A percentile compares a stretch with the other conserved stretches of the same genome.
Conservation (phyloP, 2,888 invertebrate genomes). For the Subacronicta megacephala region DNA sequence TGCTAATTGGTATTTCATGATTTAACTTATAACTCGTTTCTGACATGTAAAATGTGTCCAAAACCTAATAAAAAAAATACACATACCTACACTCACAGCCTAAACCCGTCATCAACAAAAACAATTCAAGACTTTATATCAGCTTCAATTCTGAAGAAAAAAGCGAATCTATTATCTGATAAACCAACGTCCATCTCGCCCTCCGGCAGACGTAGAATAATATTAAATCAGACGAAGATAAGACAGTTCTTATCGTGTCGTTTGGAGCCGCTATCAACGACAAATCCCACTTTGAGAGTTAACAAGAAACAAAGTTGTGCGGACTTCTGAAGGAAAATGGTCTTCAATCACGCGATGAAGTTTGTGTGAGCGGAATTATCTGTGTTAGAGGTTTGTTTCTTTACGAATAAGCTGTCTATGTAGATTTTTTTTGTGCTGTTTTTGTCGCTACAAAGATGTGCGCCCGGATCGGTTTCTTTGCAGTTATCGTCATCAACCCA, state of each 20-base stretch:
- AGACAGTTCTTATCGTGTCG: constrained; percentile 54
- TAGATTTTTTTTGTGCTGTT: neutral
- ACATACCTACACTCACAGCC: no score
- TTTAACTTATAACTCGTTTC: no score
- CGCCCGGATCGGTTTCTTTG: neutral
- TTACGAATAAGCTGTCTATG: constrained; percentile 18
- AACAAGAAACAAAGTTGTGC: constrained; percentile 55
- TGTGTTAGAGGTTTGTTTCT: constrained; percentile 27
- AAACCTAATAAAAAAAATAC: no score
- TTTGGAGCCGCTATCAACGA: constrained; percentile 48
- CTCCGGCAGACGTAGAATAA: constrained; percentile 47
- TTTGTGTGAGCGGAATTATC: constrained; percentile 39
- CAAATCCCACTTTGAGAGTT: constrained; percentile 55
- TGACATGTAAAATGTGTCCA: no score
- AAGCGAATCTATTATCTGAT: constrained; percentile 53
- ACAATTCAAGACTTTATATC: constrained; percentile 12
- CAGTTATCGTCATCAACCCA: no score
- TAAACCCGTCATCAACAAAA: no score
- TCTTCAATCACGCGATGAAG: constrained; percentile 39
- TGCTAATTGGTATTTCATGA: no score
- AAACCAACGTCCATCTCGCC: constrained; percentile 37
- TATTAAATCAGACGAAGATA: constrained; percentile 57
- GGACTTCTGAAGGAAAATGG: constrained; percentile 41
- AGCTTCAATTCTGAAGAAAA: constrained; percentile 26
- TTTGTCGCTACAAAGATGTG: neutral